phyloP scores from a whole-genome alignment of 2,888 invertebrate genomes.

The Cheilosia soror region DNA sequence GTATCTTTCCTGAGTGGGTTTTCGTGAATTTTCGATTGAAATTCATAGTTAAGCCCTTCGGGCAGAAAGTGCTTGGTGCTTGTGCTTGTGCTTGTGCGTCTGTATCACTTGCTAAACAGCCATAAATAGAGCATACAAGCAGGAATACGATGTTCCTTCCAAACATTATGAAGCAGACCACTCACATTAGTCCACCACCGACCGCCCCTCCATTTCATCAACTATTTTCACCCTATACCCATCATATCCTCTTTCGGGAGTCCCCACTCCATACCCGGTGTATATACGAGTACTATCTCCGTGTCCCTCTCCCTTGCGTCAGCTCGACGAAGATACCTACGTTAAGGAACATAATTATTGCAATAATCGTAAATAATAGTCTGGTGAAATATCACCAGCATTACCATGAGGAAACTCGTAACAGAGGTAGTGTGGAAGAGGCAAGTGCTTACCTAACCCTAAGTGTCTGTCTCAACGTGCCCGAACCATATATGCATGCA shows the following conservation, averaged over 20 bases:
- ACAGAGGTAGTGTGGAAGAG: slow-evolving; percentile 12
- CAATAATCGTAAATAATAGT: slow-evolving; percentile 77
- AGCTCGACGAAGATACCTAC: slow-evolving; percentile 47
- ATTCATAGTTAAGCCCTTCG: slow-evolving; percentile 66
- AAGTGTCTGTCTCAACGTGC: slow-evolving; percentile 63
- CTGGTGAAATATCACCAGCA: slow-evolving; percentile 71
- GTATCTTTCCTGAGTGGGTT: slow-evolving; percentile 22
- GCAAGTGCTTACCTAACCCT: slow-evolving; percentile 67
- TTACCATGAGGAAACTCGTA: slow-evolving; percentile 45
- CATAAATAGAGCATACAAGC: slow-evolving; percentile 61
- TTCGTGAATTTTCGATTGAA: slow-evolving; percentile 68
- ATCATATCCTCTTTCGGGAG: neutral
- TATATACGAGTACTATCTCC: slow-evolving; percentile 23
- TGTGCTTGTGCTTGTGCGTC: slow-evolving; percentile 38
- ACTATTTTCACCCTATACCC: neutral
- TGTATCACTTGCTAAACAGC: slow-evolving; percentile 62
- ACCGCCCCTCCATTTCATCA: slow-evolving; percentile 20
- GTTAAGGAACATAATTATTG: slow-evolving; percentile 75
- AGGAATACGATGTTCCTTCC: slow-evolving; percentile 42
- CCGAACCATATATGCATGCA: slow-evolving; percentile 62
- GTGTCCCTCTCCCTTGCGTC: neutral
- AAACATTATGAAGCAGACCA: slow-evolving; percentile 62
- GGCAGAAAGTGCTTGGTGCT: neutral
- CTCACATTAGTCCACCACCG: slow-evolving; percentile 51
- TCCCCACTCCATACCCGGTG: slow-evolving; percentile 15